Base-by-base conservation (phyloP, 2,113 vertebrate genomes). In the Penelope pileata region DNA sequence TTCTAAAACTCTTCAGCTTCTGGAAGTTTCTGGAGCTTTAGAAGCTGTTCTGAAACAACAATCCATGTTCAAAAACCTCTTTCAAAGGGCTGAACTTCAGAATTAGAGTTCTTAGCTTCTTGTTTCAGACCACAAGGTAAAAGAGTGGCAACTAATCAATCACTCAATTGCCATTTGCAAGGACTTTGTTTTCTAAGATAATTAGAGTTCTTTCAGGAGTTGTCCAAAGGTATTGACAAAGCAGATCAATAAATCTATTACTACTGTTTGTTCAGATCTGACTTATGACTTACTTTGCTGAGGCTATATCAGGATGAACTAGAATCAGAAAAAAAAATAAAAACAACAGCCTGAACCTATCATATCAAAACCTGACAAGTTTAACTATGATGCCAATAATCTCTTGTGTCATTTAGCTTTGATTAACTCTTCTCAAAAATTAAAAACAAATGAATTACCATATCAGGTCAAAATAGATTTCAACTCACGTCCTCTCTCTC, bases 61-160 rank as follows among this genome's bases (percentile, higher is more conserved):
- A 34, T 27, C 47, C 30, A 23, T 56, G 34, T 21, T 77, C 53
- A 70, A 92, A 91, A 6, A 22, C 6, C n/a, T 53, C 38, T 75
- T 83, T 75, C 54, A 70, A 68, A 82, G 40, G 34, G 21, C 16
- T 88, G 56, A 81, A 64, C 26, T 68, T 94, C 79, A 88, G 54
- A 91, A 90, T 86, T 59, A 86, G 38, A 32, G 11, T 38, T 30
- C 24, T 53, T 36, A 81, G 60, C 40, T 72, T 64, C 4, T 1
- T 21, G 16, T 56, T 79, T 94, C 59, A 80, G 50, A 24, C 48
- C 58, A 48, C n/a, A 78, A 84, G 43, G 40, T 69, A 91, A 72
- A 76, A 91, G 60, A 85, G 54, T 58, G 53, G 22, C 75, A 92
- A 76, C n/a, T 77, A 72, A 93, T 96, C 91, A 93, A 83, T 93